Evolutionary conservation across 23 tunicate genomes (phyloP).

Genomic region (Styela plicata): DNA sequence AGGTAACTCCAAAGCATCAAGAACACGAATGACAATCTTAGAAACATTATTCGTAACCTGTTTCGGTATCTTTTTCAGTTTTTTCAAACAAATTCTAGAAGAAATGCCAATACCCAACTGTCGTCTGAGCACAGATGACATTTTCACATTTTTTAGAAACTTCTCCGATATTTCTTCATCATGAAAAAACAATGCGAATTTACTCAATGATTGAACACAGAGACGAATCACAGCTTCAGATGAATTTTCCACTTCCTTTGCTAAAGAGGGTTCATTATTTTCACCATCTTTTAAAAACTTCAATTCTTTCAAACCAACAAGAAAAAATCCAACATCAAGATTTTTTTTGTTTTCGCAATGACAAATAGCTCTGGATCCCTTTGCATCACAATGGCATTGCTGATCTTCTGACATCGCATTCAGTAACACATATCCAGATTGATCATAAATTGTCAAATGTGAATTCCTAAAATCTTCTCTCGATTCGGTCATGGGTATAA

Average conservation of each 20-base stretch:
- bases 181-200: slow-evolving; percentile 43
- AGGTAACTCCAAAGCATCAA: background rate
- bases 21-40: slow-evolving; percentile 1
- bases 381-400: background rate
- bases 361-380: background rate
- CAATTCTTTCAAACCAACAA: background rate
- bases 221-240: slow-evolving; percentile 54
- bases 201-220: slow-evolving; percentile 67
- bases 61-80: slow-evolving; percentile 19
- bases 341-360: background rate
- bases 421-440: slow-evolving; percentile 7
- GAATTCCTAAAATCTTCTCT: background rate
- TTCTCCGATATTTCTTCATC: background rate
- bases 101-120: slow-evolving; percentile 64
- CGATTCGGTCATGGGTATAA: slow-evolving; percentile 37
- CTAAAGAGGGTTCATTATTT: background rate
- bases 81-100: slow-evolving; percentile 56
- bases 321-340: background rate
- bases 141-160: slow-evolving; percentile 31
- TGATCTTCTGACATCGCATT: background rate
- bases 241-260: background rate
- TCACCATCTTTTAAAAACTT: background rate
- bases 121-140: slow-evolving; percentile 45
- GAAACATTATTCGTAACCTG: background rate
- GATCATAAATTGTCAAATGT: background rate